Evolutionary conservation across 2,797 vertebrate species (phyloP).

Genomic region (Serranus cabrilla): DNA sequence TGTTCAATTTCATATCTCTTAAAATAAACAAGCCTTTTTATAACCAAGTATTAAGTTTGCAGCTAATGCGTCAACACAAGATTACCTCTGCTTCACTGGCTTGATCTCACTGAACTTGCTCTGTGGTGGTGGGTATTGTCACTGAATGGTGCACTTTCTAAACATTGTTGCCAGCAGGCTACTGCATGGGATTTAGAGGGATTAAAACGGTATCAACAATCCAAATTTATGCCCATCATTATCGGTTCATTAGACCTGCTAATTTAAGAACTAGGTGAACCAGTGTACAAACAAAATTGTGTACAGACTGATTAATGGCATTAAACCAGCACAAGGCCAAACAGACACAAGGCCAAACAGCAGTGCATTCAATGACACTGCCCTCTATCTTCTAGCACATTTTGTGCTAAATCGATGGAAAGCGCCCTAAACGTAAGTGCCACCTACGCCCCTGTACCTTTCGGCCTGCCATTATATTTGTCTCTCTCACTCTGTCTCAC

Average conservation of each 20-base stretch:
- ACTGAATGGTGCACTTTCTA: constrained; percentile 42
- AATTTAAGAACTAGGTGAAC: constrained; percentile 8
- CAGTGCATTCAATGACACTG: constrained; percentile 45
- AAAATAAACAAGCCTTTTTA: neutral
- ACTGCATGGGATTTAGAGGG: constrained; percentile 18
- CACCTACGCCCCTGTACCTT: constrained; percentile 55
- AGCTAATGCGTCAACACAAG: constrained; percentile 1
- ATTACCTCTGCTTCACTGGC: constrained; percentile 57
- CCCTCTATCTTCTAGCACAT: constrained; percentile 59
- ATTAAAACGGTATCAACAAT: constrained; percentile 25
- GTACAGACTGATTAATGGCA: constrained; percentile 11
- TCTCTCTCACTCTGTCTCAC: constrained; percentile 40
- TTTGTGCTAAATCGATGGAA: constrained; percentile 76
- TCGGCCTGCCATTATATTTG: constrained; percentile 19
- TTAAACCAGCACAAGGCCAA: constrained; percentile 37
- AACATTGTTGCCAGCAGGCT: constrained; percentile 14
- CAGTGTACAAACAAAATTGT: constrained; percentile 15
- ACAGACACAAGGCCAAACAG: constrained; percentile 26
- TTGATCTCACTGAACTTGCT: constrained; percentile 38
- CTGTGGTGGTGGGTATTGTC: constrained; percentile 52
- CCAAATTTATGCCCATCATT: constrained; percentile 87
- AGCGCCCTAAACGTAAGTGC: constrained; percentile 79
- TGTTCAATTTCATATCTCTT: neutral
- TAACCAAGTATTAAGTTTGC: neutral
- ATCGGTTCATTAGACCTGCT: neutral